phyloP scores from a whole-genome alignment of 2,113 vertebrate species.

The Cavia porcellus region DNA sequence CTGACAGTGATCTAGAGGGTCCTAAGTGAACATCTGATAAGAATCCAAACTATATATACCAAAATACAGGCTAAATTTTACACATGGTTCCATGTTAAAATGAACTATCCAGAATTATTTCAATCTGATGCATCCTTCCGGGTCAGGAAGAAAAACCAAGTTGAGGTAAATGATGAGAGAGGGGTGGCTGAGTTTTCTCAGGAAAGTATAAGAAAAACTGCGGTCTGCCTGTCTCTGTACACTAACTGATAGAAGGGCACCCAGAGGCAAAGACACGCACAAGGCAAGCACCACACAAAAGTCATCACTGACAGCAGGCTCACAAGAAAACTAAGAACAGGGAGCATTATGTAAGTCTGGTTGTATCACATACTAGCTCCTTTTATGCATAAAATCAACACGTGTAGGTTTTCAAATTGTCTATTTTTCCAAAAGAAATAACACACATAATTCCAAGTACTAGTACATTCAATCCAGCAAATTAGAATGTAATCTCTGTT shows the following conservation, averaged over 20 bases:
- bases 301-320: not conserved
- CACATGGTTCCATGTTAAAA: too few relatives aligned
- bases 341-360: not conserved
- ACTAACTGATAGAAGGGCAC: fast-evolving
- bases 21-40: not conserved
- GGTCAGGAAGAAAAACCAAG: not conserved
- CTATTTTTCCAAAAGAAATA: not conserved
- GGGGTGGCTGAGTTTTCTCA: too few relatives aligned
- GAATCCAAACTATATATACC: not conserved
- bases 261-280: too few relatives aligned
- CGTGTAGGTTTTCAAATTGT: too few relatives aligned
- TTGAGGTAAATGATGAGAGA: not conserved
- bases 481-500: not conserved
- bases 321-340: not conserved
- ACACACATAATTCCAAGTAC: not conserved
- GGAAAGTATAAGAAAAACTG: too few relatives aligned
- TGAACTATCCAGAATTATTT: not conserved
- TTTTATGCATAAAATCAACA: not conserved
- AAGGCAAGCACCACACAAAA: not conserved
- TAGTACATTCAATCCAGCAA: not conserved
- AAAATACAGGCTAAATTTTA: not conserved
- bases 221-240: not conserved
- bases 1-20: not conserved
- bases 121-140: not conserved
- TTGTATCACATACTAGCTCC: not conserved